Evolutionary conservation across 2,888 invertebrate species (phyloP).

Genomic region (Volucella inflata): DNA sequence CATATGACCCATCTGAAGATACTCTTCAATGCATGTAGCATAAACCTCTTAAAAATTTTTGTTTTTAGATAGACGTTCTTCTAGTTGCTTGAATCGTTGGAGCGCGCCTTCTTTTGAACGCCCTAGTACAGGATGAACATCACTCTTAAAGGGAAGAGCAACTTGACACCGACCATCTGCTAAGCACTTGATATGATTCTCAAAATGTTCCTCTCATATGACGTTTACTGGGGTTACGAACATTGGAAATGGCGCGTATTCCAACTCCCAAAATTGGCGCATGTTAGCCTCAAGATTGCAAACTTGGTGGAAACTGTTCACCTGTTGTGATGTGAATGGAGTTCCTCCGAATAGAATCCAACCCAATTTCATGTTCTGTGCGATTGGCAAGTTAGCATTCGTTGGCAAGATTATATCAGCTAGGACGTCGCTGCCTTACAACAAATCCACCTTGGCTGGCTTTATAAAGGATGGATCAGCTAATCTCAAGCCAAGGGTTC

Average conservation of each 20-base stretch:
- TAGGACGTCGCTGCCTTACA: slow-evolving; percentile 28
- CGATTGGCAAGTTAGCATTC: neutral
- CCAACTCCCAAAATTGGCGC: slow-evolving; percentile 41
- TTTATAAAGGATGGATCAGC: slow-evolving; percentile 3
- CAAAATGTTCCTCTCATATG: slow-evolving; percentile 35
- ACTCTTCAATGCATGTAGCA: slow-evolving; percentile 13
- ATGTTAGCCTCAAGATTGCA: neutral
- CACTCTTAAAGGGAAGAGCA: neutral
- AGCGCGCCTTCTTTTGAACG: slow-evolving; percentile 28
- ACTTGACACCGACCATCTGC: neutral
- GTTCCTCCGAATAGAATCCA: slow-evolving; percentile 19
- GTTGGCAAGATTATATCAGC: slow-evolving; percentile 4
- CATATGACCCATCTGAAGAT: slow-evolving; percentile 17
- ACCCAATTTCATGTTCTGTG: neutral
- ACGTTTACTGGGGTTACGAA: slow-evolving; percentile 18
- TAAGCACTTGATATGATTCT: neutral
- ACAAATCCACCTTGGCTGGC: slow-evolving; percentile 6
- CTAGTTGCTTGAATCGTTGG: neutral
- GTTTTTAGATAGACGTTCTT: too few relatives aligned
- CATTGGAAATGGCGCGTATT: slow-evolving; percentile 2
- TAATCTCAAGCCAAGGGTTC: neutral
- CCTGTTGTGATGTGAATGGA: neutral
- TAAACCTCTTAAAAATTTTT: slow-evolving; percentile 6
- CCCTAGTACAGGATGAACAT: neutral
- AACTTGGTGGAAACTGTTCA: slow-evolving; percentile 9